Conservation (phyloP, 2,113 vertebrate species). For the Phyllostomus discolor region DNA sequence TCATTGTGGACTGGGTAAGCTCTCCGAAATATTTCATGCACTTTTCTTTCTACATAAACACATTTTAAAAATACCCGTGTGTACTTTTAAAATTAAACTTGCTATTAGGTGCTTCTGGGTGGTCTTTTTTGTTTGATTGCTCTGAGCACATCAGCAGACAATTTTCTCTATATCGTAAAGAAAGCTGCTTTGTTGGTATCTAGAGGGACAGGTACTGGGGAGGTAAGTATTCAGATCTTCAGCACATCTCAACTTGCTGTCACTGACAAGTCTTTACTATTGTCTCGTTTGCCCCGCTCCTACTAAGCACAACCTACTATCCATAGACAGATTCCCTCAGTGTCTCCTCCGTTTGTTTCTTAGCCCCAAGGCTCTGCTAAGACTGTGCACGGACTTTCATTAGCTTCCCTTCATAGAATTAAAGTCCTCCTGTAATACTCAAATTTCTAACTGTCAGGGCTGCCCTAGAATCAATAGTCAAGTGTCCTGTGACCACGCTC, state of each 20-base stretch:
- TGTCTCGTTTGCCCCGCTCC: accelerated
- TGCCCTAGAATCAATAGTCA: neutral
- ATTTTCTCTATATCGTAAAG: neutral
- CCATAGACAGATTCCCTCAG: neutral
- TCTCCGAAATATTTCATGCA: neutral
- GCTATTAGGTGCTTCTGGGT: neutral
- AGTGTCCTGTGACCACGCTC: neutral
- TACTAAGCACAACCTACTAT: neutral
- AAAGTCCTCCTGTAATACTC: neutral
- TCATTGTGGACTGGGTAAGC: neutral
- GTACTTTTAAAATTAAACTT: neutral
- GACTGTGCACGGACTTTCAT: neutral
- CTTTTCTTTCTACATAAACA: neutral
- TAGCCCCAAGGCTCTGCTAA: neutral
- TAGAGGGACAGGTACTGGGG: neutral
- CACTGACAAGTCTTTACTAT: neutral
- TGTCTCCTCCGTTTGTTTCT: neutral
- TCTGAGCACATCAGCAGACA: neutral
- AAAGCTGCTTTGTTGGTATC: neutral
- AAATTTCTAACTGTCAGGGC: neutral
- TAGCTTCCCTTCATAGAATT: neutral
- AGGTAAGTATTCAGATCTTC: neutral
- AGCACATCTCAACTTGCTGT: neutral
- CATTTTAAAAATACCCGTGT: neutral
- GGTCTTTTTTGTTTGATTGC: neutral